Conservation (phyloP, 1,140 invertebrate genomes). For the Myzus persicae region DNA sequence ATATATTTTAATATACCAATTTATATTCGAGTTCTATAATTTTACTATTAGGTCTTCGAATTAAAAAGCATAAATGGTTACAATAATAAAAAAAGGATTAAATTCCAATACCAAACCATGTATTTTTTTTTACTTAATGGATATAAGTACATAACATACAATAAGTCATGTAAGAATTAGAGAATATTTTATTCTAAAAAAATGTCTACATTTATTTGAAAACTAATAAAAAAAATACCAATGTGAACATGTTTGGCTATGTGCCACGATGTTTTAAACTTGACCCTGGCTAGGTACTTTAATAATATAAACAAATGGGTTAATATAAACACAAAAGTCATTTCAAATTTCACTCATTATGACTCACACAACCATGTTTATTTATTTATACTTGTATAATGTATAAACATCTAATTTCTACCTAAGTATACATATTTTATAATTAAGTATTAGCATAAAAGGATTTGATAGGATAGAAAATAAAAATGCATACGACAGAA, state of each 20-base stretch:
- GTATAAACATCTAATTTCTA: neutral
- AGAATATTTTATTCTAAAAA: neutral
- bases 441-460: slow-evolving; percentile 8
- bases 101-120: neutral
- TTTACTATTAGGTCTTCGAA: neutral
- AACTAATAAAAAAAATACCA: neutral
- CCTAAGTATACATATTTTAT: neutral
- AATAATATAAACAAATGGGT: slow-evolving; percentile 12
- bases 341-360: neutral
- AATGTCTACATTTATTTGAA: neutral
- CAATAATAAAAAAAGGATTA: neutral
- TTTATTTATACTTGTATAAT: neutral
- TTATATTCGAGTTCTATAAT: neutral
- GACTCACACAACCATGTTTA: neutral
- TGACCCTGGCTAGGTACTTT: slow-evolving; percentile 4
- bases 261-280: neutral
- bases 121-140: neutral
- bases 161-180: neutral
- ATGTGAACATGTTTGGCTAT: neutral
- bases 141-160: neutral
- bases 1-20: neutral
- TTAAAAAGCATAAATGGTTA: neutral
- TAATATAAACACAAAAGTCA: slow-evolving; percentile 8
- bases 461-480: neutral
- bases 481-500: neutral